A percentile compares a stretch with the other conserved stretches of the same genome.
Evolutionary conservation across 2,113 vertebrate species (phyloP).

Genomic region (Paratilapia polleni): DNA sequence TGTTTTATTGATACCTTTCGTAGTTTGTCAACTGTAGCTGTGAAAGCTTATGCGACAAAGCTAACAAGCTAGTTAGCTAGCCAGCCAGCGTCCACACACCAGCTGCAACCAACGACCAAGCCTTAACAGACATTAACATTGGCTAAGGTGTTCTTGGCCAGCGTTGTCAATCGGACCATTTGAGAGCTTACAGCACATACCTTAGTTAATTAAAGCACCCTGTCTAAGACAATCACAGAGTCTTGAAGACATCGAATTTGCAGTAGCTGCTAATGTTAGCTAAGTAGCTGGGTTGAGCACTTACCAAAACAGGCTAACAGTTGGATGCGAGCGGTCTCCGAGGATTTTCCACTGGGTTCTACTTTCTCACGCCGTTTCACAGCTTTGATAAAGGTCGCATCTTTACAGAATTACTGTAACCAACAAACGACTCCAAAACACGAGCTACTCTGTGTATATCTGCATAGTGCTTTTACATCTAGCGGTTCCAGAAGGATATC

Average conservation of each 20-base stretch:
- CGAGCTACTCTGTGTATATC: not conserved
- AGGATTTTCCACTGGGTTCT: constrained; percentile 11
- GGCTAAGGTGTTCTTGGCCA: not conserved
- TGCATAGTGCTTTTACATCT: constrained; percentile 11
- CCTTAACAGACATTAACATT: not conserved
- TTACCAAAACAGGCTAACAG: constrained; percentile 61
- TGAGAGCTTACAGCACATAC: constrained; percentile 58
- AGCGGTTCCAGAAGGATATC: not conserved
- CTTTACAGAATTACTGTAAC: not conserved
- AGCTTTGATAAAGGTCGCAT: constrained; percentile 16
- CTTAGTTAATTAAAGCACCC: constrained; percentile 63
- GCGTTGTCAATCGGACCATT: too few relatives aligned
- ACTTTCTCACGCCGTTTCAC: constrained; percentile 13
- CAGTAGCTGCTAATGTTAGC: constrained; percentile 54
- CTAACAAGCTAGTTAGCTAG: constrained; percentile 21
- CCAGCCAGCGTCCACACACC: not conserved
- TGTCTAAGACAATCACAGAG: constrained; percentile 67
- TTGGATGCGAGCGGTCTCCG: not conserved
- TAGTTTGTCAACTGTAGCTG: not conserved
- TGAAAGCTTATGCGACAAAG: not conserved
- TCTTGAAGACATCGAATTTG: not conserved
- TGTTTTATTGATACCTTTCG: too few relatives aligned
- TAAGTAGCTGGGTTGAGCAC: constrained; percentile 22
- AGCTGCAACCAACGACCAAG: not conserved
- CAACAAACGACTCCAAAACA: not conserved